Evolutionary conservation across 2,797 vertebrate species (phyloP), one percentile per base, ranked within the genome.

Genomic region (Sphaeramia orbicularis): DNA sequence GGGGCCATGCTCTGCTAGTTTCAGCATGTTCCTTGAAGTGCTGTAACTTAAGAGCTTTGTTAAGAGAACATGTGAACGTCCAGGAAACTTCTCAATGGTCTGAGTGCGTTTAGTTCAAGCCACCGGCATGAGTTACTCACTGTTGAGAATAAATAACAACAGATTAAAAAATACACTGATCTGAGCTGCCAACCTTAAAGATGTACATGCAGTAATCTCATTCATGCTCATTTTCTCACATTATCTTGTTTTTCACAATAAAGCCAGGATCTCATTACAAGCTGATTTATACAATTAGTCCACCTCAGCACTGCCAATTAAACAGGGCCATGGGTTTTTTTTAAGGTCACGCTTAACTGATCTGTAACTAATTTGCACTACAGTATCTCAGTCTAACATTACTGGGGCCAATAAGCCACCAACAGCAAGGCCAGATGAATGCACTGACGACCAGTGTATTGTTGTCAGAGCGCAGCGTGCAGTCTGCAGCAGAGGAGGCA

Each of bases 331-430:
- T 92, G 93, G 92, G 90, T 86, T 91, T 95, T 94, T 24, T 89
- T 91, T 95, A 93, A 96, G 93, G 95, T 95, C 93, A 94, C 62
- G 91, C 86, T 93, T 95, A 95, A 95, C 95, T 96, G 94, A 95
- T 94, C 93, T 87, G 88, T 89, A 85, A 88, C 89, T 91, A 95
- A 94, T 94, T 92, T 92, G 91, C 85, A 90, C 75, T 65, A 69
- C 71, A 16, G 84, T 89, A 93, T 87, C 86, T 92, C 83, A 80
- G 83, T 83, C 81, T 81, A 83, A 65, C 38, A 64, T 89, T 64
- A 77, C 86, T 3, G 14, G 43, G 84, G 90, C 87, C 78, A 68
- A 78, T 74, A 88, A 89, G 89, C 86, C 92, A 91, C 92, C 90
- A 72, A 61, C 84, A 84, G 84, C 74, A 66, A 78, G 83, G 83